Conservation (phyloP, 2,113 vertebrate species). For the Alethe castanea region DNA sequence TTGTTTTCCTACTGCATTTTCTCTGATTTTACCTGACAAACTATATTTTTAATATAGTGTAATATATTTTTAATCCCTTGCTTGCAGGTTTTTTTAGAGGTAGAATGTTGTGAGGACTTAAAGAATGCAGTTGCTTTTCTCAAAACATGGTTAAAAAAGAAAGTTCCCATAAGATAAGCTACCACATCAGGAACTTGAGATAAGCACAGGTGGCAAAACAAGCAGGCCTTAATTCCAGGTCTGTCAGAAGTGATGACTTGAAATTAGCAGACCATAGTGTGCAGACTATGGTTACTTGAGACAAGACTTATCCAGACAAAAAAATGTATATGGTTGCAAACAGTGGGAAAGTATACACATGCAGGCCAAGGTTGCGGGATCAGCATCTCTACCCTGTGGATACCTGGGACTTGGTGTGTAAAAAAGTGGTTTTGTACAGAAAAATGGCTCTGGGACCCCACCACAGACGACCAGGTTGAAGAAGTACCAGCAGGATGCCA, state of each 20-base stretch:
- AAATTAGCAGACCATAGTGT: not conserved
- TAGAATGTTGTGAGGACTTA: not conserved
- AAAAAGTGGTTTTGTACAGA: not conserved
- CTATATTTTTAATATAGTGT: not conserved
- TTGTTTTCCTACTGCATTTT: not conserved
- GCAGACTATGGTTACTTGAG: not conserved
- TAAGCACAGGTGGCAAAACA: not conserved
- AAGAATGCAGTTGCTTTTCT: not conserved
- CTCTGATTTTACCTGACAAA: not conserved
- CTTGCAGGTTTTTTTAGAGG: not conserved
- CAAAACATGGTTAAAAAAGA: not conserved
- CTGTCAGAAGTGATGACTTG: not conserved
- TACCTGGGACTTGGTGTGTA: not conserved
- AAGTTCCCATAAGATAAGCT: not conserved
- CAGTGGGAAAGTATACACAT: not conserved
- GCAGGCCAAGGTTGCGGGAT: not conserved
- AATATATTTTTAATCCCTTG: not conserved
- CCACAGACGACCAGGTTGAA: rapidly evolving
- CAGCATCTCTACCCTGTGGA: not conserved
- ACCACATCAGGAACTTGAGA: not conserved
- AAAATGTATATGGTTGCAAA: rapidly evolving
- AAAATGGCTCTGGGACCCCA: not conserved
- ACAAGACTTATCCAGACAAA: not conserved
- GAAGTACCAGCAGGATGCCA: not conserved
- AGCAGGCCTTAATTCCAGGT: not conserved